These are phyloP conservation scores for Adelognathus sp. DNA, from an alignment of 2,888 invertebrate genomes.

Conservation along the genomic window DNA sequence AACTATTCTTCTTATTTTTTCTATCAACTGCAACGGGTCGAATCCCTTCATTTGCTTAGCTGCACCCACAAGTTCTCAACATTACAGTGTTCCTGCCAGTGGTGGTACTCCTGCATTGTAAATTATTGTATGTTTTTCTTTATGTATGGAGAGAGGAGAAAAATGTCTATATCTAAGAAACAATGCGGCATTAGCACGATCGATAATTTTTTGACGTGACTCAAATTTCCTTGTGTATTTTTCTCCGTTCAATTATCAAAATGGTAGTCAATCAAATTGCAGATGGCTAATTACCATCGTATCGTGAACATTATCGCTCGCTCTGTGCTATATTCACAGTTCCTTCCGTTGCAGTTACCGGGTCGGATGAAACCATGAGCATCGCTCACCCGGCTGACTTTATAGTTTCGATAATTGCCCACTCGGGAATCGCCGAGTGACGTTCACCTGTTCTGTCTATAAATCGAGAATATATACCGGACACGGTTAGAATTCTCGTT, in stretches of 20 bases:
- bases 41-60: too few relatives aligned
- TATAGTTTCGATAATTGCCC: conserved; percentile 51
- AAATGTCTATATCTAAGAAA: conserved; percentile 2
- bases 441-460: conserved; percentile 4
- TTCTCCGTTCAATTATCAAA: not conserved
- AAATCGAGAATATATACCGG: not conserved
- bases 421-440: conserved; percentile 7
- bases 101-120: too few relatives aligned
- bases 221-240: too few relatives aligned
- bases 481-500: not conserved
- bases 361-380: conserved; percentile 40
- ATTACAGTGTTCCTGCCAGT: too few relatives aligned
- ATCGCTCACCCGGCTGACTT: conserved; percentile 33
- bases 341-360: conserved; percentile 1
- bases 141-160: too few relatives aligned
- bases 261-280: not conserved
- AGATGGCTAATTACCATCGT: not conserved
- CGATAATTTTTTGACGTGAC: too few relatives aligned
- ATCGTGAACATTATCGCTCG: not conserved
- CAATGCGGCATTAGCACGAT: too few relatives aligned
- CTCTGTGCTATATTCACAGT: not conserved
- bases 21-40: too few relatives aligned
- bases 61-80: too few relatives aligned
- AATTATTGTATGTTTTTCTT: too few relatives aligned
- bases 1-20: too few relatives aligned